phyloP scores from a whole-genome alignment of 2,113 vertebrate genomes.

The Dasyurus viverrinus region DNA sequence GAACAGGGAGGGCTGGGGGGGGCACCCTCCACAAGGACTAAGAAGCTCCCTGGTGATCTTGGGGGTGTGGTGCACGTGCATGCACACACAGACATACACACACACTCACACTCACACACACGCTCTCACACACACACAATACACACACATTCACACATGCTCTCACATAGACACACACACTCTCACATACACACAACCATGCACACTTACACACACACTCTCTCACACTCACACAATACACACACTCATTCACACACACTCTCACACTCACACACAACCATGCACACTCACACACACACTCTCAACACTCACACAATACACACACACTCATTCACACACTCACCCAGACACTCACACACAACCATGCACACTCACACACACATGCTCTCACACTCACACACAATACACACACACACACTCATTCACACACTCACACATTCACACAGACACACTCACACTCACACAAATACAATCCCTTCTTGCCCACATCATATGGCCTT shows the following conservation, averaged over 20 bases:
- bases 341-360: no score
- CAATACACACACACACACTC: no score
- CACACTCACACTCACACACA: neutral
- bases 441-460: slow-evolving; percentile 41
- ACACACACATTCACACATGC: no score
- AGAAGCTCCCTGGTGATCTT: neutral
- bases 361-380: no score
- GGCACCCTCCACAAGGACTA: no score
- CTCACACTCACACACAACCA: neutral
- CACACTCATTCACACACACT: accelerated
- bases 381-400: slow-evolving; percentile 58
- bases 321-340: no score
- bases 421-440: no score
- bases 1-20: neutral
- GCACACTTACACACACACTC: slow-evolving; percentile 29
- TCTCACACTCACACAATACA: slow-evolving; percentile 55
- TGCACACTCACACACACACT: no score
- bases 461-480: slow-evolving; percentile 81
- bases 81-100: no score
- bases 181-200: slow-evolving; percentile 14
- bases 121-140: no score
- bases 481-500: slow-evolving; percentile 83
- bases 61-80: neutral
- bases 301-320: no score
- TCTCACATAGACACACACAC: neutral